These are phyloP conservation scores for Xenus cinereus DNA, from an alignment of 2,113 vertebrate species.

Conservation along the genomic window DNA sequence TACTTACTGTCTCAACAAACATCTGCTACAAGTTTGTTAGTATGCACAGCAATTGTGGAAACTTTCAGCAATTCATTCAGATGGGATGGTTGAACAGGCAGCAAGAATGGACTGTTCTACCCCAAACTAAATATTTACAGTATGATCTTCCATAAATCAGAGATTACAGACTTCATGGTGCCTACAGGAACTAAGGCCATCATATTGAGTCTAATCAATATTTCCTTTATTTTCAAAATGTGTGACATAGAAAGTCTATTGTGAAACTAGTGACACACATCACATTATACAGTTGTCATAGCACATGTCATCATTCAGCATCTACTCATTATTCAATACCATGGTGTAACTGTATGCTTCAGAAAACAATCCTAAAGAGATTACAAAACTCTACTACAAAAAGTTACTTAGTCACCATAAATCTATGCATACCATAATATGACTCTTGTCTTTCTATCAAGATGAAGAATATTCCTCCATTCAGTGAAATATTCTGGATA, in stretches of 20 bases:
- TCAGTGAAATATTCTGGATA: background rate
- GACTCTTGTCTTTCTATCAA: background rate
- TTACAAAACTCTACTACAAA: background rate
- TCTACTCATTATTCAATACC: background rate
- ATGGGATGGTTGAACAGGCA: background rate
- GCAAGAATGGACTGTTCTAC: background rate
- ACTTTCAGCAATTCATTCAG: background rate
- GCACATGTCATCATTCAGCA: background rate
- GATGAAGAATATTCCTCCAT: background rate
- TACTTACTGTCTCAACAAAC: background rate
- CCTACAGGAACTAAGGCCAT: background rate
- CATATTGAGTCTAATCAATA: background rate
- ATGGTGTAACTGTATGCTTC: background rate
- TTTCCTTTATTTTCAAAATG: background rate
- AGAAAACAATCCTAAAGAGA: background rate
- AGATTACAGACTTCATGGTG: background rate
- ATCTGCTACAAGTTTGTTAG: background rate
- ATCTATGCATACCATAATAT: background rate
- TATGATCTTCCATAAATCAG: background rate
- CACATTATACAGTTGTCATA: background rate
- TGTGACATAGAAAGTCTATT: background rate
- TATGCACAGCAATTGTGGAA: background rate
- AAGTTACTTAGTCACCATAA: background rate
- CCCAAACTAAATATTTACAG: background rate
- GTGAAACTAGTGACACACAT: background rate